A percentile compares a stretch with the other conserved stretches of the same genome.
Evolutionary conservation across 2,888 invertebrate genomes (phyloP).

Genomic region (Dynastes maya): DNA sequence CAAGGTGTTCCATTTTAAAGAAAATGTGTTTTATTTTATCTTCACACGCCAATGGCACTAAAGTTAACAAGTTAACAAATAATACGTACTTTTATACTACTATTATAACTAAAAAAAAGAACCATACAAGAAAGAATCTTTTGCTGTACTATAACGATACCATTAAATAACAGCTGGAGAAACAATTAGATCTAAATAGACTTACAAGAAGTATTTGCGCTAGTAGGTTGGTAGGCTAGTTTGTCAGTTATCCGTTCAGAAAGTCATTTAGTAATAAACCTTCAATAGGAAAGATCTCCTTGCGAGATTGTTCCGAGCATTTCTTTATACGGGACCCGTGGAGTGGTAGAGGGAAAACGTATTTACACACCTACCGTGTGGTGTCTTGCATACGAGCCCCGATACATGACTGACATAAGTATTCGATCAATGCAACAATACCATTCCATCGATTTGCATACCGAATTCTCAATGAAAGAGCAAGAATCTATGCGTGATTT

Average conservation of each 20-base stretch:
- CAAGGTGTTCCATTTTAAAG: too few relatives aligned
- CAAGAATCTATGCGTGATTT: slow-evolving; percentile 45
- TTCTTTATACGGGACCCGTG: not conserved
- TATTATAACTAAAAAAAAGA: too few relatives aligned
- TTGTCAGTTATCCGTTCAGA: slow-evolving; percentile 4
- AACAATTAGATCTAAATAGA: not conserved
- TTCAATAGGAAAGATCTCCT: slow-evolving; percentile 10
- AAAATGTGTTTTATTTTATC: too few relatives aligned
- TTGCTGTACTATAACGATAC: not conserved
- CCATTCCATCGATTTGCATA: slow-evolving; percentile 44
- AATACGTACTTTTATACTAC: too few relatives aligned
- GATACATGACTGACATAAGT: slow-evolving; percentile 42
- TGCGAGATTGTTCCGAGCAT: slow-evolving; percentile 2
- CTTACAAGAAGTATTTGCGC: not conserved
- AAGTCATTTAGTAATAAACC: slow-evolving; percentile 19
- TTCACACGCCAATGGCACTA: too few relatives aligned
- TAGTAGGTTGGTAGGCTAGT: not conserved
- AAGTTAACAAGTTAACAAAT: too few relatives aligned
- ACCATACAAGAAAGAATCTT: too few relatives aligned
- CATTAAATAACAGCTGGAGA: not conserved
- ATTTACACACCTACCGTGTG: slow-evolving; percentile 35
- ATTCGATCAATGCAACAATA: slow-evolving; percentile 44
- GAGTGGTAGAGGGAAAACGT: slow-evolving; percentile 28
- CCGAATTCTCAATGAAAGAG: slow-evolving; percentile 42
- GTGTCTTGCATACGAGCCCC: slow-evolving; percentile 21